Evolutionary conservation across 2,113 vertebrate genomes (phyloP).

Genomic region (Cavia porcellus): DNA sequence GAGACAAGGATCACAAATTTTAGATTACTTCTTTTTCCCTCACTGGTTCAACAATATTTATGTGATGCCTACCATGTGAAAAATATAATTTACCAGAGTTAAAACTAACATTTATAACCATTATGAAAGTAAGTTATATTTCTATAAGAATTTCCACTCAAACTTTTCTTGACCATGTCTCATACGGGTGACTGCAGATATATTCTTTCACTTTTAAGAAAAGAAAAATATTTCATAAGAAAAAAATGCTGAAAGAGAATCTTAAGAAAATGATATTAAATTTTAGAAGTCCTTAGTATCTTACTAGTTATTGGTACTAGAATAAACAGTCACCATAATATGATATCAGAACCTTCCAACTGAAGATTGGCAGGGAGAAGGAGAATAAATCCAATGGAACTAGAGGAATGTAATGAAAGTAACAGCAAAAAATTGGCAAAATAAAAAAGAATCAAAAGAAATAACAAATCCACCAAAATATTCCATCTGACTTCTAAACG

Average conservation of each 20-base stretch:
- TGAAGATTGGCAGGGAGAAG: accelerated
- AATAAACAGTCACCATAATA: not conserved
- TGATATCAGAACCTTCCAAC: not conserved
- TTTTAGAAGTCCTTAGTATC: slow-evolving; percentile 32
- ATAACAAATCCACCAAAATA: not conserved
- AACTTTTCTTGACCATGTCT: not conserved
- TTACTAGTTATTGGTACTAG: not conserved
- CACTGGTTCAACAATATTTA: slow-evolving; percentile 12
- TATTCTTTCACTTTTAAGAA: slow-evolving; percentile 3
- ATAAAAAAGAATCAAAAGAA: not conserved
- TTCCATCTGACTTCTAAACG: not conserved
- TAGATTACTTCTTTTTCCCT: not conserved
- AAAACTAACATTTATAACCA: not conserved
- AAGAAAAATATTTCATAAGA: slow-evolving; percentile 26
- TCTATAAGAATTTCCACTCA: not conserved
- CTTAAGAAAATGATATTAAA: slow-evolving; percentile 27
- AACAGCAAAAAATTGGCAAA: slow-evolving; percentile 35
- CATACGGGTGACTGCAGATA: not conserved
- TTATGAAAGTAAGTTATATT: slow-evolving; percentile 39
- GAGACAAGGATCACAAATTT: not conserved
- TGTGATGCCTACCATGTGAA: not conserved
- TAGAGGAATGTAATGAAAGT: not conserved
- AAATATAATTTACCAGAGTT: slow-evolving; percentile 16
- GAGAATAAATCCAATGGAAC: not conserved
- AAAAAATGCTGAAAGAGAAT: slow-evolving; percentile 38